phyloP scores from a whole-genome alignment of 2,113 vertebrate species.

The Centropus unirufus region DNA sequence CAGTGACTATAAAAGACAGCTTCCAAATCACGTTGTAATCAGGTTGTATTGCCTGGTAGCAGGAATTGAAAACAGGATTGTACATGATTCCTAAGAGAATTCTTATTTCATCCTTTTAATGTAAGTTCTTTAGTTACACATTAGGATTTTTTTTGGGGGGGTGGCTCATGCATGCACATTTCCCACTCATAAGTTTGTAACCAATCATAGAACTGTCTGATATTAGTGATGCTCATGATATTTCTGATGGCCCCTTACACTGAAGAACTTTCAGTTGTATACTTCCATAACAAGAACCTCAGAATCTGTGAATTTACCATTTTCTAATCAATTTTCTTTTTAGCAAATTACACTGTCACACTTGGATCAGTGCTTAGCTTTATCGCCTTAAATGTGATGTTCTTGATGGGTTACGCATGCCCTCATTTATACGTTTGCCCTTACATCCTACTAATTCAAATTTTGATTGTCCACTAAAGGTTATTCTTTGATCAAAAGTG shows the following conservation, averaged over 20 bases:
- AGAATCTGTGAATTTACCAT: background rate
- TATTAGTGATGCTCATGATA: background rate
- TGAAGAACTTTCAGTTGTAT: background rate
- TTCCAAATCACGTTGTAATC: background rate
- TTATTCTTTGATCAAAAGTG: background rate
- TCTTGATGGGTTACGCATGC: background rate
- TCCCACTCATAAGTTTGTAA: background rate
- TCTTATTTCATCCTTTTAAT: background rate
- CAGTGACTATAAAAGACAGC: background rate
- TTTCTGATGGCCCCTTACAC: background rate
- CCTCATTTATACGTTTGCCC: background rate
- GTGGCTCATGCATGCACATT: fast-evolving
- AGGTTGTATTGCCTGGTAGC: background rate
- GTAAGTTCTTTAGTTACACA: background rate
- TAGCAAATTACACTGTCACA: background rate
- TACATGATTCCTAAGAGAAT: background rate
- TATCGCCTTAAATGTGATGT: background rate
- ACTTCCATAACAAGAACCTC: background rate
- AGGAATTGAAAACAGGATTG: background rate
- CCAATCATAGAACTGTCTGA: background rate
- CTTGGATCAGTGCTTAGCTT: background rate
- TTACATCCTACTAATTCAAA: background rate
- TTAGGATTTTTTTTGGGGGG: background rate
- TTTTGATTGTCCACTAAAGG: background rate
- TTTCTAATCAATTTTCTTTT: background rate